Base-by-base conservation (phyloP, 2,113 vertebrate species). In the Carassius auratus region DNA sequence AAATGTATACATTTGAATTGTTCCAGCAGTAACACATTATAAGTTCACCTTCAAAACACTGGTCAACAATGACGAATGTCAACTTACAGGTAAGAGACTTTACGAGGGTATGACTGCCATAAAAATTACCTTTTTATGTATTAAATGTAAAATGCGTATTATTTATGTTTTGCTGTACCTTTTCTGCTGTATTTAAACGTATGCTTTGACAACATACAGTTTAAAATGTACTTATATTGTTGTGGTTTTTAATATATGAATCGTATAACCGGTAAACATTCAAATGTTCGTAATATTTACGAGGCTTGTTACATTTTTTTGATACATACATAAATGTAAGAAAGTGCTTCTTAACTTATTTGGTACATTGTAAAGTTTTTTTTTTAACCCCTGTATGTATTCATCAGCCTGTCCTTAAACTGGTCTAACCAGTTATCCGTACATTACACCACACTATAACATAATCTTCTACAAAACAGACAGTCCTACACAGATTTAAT, bases 61-160 rank as follows among this genome's bases (percentile, higher is more conserved):
- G 8, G 42, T 45, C 42, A 45, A 4, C 48, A 23, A 42, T 93
- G 93, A 87, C 91, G 1, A 84, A 85, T 26, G 59, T 74, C 48
- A 94, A 92, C 69, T 92, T 95, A 91, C 93, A 95, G 91, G 94
- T 94, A 90, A 93, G 94, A 69, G 17, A 36, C 3, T 26, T 52
- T 45, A 71, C 3, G 6, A 71, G 17, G 7, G 15, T 9, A 17
- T 19, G 15, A 69, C 30, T 17, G 7, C 33, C 66, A 36, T 19
- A 36, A 21, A 38, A 71, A 15, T 38, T 4, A 17, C 8, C 8
- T 62, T 30, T 17, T 52, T 3, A 10, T 52, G 74, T 76, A 4
- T 0, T 76, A 17, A 10, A 10, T 23, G 3, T 75, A 17, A 15
- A 36, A 8, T 76, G 15, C 23, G 8, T 21, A 17, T 61, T 59